phyloP scores from a whole-genome alignment of 2,797 vertebrate genomes.

The Melanotaenia parkinsoni region DNA sequence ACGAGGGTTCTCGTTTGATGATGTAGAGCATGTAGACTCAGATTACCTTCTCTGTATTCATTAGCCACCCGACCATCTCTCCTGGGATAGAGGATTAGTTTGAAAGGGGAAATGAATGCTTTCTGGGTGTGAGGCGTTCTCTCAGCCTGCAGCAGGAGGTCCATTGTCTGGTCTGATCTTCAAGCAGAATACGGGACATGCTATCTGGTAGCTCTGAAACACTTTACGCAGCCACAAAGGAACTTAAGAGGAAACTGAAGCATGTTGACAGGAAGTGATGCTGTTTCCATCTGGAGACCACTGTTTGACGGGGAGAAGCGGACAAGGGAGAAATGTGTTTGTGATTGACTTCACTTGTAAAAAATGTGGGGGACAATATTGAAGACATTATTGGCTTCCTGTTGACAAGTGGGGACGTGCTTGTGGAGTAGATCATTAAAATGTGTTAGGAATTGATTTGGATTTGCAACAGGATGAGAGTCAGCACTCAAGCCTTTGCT shows the following conservation, averaged over 20 bases:
- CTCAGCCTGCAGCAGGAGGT: slow-evolving; percentile 72
- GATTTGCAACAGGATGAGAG: slow-evolving; percentile 23
- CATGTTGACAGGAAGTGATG: slow-evolving; percentile 57
- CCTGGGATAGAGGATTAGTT: slow-evolving; percentile 77
- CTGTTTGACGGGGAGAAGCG: slow-evolving; percentile 19
- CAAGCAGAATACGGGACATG: slow-evolving; percentile 63
- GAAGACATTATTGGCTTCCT: slow-evolving; percentile 42
- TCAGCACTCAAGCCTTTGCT: slow-evolving; percentile 10
- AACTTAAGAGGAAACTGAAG: slow-evolving; percentile 51
- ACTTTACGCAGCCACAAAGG: slow-evolving; percentile 42
- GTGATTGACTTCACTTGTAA: slow-evolving; percentile 37
- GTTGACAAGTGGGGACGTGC: slow-evolving; percentile 32
- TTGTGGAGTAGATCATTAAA: slow-evolving; percentile 33
- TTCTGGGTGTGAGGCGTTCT: slow-evolving; percentile 56
- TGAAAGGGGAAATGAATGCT: slow-evolving; percentile 72
- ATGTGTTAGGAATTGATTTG: slow-evolving; percentile 35
- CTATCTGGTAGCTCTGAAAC: slow-evolving; percentile 70
- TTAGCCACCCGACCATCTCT: slow-evolving; percentile 69
- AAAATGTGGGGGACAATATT: slow-evolving; percentile 28
- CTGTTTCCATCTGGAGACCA: slow-evolving; percentile 26
- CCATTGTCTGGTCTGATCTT: slow-evolving; percentile 74
- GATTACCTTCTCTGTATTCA: slow-evolving; percentile 72
- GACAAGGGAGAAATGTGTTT: slow-evolving; percentile 12
- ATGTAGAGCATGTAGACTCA: slow-evolving; percentile 24
- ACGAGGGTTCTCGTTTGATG: slow-evolving; percentile 23